Percentiles rank a stretch among this genome's conserved stretches.
Evolutionary conservation across 2,797 vertebrate species (phyloP).

Genomic region (Ptychobarbus kaznakovi): DNA sequence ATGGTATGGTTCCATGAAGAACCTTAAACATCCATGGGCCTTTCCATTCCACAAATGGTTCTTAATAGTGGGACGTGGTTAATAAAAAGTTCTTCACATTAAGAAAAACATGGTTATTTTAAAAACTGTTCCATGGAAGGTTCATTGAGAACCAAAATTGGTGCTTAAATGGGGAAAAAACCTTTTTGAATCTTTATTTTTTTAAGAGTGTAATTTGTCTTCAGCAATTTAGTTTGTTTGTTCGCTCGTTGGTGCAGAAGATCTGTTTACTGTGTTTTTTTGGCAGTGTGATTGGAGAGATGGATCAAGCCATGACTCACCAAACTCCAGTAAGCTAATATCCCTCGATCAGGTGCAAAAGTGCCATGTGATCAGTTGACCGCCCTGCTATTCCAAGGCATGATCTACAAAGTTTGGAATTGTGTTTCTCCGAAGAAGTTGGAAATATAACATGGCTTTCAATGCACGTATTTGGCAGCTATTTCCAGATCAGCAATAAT

Average conservation of each 20-base stretch:
- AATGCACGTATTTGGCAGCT: constrained; percentile 55
- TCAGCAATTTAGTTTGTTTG: constrained; percentile 6
- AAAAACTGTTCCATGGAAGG: not conserved
- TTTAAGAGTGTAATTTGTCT: not conserved
- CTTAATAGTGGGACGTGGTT: not conserved
- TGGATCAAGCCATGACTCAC: constrained; percentile 53
- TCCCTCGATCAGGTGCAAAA: constrained; percentile 43
- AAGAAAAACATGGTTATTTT: not conserved
- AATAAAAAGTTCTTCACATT: not conserved
- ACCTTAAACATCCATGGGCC: not conserved
- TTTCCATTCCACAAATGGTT: not conserved
- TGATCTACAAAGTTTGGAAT: constrained; percentile 41
- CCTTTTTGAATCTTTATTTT: not conserved
- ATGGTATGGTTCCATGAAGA: not conserved
- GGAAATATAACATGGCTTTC: constrained; percentile 25
- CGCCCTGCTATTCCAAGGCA: constrained; percentile 44
- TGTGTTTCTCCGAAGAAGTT: constrained; percentile 26
- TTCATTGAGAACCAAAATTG: not conserved
- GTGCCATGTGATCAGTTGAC: constrained; percentile 40
- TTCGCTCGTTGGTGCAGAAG: not conserved
- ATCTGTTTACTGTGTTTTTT: constrained; percentile 30
- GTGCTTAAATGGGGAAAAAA: not conserved
- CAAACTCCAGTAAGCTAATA: constrained; percentile 57
- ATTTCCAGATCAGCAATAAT: constrained; percentile 71
- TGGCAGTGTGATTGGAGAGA: constrained; percentile 26